phyloP scores from a whole-genome alignment of 2,888 invertebrate species.

The Cactoblastis cactorum region DNA sequence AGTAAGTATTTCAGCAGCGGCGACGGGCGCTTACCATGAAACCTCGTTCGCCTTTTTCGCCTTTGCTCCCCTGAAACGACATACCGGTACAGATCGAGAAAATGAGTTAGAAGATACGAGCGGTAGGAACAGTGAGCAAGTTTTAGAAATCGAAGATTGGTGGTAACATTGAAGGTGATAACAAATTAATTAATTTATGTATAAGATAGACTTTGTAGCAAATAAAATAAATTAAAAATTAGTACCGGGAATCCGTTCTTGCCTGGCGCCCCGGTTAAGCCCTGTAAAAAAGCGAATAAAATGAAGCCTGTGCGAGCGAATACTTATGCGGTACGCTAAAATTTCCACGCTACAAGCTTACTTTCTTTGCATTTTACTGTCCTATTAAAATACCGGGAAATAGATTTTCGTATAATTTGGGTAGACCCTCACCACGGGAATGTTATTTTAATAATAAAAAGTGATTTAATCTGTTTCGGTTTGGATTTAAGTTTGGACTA shows the following conservation, averaged over 20 bases:
- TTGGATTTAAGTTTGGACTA: not conserved
- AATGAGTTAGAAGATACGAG: constrained; percentile 11
- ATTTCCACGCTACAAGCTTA: constrained; percentile 3
- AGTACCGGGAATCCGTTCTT: constrained; percentile 94
- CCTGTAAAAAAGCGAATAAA: constrained; percentile 74
- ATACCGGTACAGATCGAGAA: constrained; percentile 35
- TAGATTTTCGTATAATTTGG: too few species aligned
- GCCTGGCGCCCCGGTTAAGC: constrained; percentile 88
- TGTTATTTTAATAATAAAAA: too few species aligned
- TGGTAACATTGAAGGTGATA: constrained; percentile 4
- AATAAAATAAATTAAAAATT: constrained; percentile 54
- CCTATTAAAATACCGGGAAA: not conserved
- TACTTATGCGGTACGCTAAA: not conserved
- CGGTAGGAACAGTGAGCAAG: not conserved
- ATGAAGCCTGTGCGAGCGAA: constrained; percentile 2
- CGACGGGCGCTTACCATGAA: constrained; percentile 82
- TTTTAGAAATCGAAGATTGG: not conserved
- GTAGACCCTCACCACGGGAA: too few species aligned
- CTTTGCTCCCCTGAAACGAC: constrained; percentile 84
- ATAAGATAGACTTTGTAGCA: constrained; percentile 26
- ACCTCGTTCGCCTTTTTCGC: constrained; percentile 87
- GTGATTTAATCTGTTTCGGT: not conserved
- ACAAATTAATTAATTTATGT: constrained; percentile 18
- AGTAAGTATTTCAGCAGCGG: not conserved
- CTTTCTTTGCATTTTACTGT: not conserved